These are phyloP conservation scores for Chorisops tibialis DNA, from an alignment of 2,888 invertebrate genomes.

Conservation along the genomic window DNA sequence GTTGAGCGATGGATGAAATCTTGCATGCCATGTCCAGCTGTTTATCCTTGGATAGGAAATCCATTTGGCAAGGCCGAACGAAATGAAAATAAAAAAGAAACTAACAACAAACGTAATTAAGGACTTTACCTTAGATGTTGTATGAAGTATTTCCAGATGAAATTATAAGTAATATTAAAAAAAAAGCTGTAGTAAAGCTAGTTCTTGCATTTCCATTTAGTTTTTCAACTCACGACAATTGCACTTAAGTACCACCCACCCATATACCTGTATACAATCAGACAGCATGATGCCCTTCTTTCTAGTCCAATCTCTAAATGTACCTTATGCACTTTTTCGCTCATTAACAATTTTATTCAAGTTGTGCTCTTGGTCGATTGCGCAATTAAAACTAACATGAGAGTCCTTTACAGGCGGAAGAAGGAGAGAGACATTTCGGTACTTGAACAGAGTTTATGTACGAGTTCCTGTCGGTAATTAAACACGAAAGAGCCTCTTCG, in stretches of 20 bases:
- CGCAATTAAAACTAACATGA: conserved; percentile 29
- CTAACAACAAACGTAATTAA: too few species aligned
- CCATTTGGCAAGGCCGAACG: conserved; percentile 48
- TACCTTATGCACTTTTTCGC: neutral
- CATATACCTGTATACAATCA: too few species aligned
- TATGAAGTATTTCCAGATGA: too few species aligned
- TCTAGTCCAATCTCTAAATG: too few species aligned
- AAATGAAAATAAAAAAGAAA: neutral
- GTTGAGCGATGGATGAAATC: conserved; percentile 54
- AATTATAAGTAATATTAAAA: too few species aligned
- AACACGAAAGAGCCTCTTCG: conserved; percentile 12
- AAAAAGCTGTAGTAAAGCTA: too few species aligned
- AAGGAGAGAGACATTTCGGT: conserved; percentile 19
- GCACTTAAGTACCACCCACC: too few species aligned
- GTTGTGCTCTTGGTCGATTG: conserved; percentile 19
- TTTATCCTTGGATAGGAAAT: conserved; percentile 58
- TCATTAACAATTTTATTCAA: conserved; percentile 26
- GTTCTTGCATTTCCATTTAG: too few species aligned
- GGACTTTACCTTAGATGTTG: too few species aligned
- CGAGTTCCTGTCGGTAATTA: conserved; percentile 20
- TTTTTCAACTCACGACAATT: too few species aligned
- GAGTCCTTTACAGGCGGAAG: conserved; percentile 4
- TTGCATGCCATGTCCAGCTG: conserved; percentile 54
- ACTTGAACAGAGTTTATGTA: conserved; percentile 19
- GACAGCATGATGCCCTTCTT: too few species aligned